A percentile compares a stretch with the other conserved stretches of the same genome.
Evolutionary conservation across 2,797 vertebrate genomes (phyloP).

Genomic region (Prunella strophiata): DNA sequence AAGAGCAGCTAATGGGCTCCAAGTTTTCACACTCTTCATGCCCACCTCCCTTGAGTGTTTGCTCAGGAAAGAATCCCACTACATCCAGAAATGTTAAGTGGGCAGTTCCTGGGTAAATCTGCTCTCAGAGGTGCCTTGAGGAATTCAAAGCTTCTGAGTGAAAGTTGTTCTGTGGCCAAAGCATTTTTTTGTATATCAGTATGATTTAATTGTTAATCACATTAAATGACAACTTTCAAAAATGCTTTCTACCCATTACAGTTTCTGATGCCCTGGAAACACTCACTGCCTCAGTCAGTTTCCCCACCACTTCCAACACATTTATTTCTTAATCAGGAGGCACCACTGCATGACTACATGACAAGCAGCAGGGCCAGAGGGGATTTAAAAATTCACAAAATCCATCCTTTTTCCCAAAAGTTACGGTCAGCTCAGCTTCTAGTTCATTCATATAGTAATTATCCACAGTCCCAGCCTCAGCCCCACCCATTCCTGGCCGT

Average conservation of each 20-base stretch:
- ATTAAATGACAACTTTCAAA: background rate
- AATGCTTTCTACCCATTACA: background rate
- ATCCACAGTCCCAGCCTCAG: background rate
- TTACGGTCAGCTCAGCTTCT: background rate
- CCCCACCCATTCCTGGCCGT: background rate
- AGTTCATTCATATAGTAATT: background rate
- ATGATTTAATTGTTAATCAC: accelerated
- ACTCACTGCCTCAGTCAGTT: background rate
- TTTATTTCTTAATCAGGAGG: background rate
- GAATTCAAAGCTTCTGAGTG: slow-evolving; percentile 16
- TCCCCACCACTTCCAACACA: background rate
- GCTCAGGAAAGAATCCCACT: slow-evolving; percentile 11
- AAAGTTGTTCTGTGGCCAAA: background rate
- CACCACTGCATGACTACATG: background rate
- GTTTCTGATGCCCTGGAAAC: background rate
- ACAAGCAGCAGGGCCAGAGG: background rate
- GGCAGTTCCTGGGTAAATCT: background rate
- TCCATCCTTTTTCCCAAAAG: background rate
- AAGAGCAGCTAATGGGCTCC: background rate
- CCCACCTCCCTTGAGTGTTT: slow-evolving; percentile 39
- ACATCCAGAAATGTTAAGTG: slow-evolving; percentile 50
- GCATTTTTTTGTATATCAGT: background rate
- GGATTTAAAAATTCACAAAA: background rate
- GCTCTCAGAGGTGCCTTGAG: slow-evolving; percentile 38
- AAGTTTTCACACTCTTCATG: slow-evolving; percentile 18